phyloP scores from a whole-genome alignment of 2,797 vertebrate species.

The Poecile montanus region DNA sequence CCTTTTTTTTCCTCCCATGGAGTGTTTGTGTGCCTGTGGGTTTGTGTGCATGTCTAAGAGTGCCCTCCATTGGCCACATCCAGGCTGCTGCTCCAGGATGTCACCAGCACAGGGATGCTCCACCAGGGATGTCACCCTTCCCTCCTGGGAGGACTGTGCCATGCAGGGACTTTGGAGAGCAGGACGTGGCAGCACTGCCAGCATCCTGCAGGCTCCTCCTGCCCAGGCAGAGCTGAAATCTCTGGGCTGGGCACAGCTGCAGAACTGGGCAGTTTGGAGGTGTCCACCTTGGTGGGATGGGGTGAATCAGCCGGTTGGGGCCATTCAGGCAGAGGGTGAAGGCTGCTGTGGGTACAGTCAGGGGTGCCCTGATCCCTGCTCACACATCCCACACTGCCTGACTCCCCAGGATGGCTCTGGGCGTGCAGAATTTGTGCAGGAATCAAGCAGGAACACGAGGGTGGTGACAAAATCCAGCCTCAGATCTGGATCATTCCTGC shows the following conservation, averaged over 20 bases:
- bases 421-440: background rate
- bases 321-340: background rate
- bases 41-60: slow-evolving; percentile 20
- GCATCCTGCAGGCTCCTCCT: background rate
- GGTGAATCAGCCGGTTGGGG: accelerated
- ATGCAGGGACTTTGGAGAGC: background rate
- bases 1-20: accelerated
- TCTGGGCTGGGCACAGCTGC: background rate
- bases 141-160: accelerated
- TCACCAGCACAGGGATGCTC: background rate
- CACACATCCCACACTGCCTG: background rate
- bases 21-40: background rate
- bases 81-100: background rate
- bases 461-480: background rate
- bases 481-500: no score
- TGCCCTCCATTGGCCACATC: slow-evolving; percentile 65
- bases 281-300: background rate
- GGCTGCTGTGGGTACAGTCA: background rate
- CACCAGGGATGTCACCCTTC: background rate
- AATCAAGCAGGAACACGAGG: background rate
- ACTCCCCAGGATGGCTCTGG: background rate
- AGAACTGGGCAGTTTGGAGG: background rate
- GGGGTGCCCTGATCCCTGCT: background rate
- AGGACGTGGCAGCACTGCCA: background rate
- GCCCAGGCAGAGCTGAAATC: background rate